phyloP scores from a whole-genome alignment of 1,140 invertebrate genomes.

The Drosophila pruinosa region DNA sequence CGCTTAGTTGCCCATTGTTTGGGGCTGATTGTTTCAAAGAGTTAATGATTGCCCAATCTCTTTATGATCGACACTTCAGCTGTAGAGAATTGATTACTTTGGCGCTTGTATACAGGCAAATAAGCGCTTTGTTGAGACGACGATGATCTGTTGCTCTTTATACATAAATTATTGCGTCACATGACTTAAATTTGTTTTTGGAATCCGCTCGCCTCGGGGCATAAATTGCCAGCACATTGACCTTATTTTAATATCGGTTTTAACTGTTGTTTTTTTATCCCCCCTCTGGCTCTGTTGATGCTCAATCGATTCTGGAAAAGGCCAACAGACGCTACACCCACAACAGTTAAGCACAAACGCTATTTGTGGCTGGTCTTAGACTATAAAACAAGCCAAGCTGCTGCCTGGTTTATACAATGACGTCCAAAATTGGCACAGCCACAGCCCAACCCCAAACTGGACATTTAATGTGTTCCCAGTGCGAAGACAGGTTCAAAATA shows the following conservation, averaged over 20 bases:
- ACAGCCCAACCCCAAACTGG: slow-evolving; percentile 26
- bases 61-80: slow-evolving; percentile 32
- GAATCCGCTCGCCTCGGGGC: background rate
- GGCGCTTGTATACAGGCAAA: background rate
- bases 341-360: background rate
- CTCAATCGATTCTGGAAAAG: slow-evolving; percentile 22
- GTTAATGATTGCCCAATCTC: slow-evolving; percentile 53
- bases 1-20: slow-evolving; percentile 37
- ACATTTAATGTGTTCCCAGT: background rate
- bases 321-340: slow-evolving; percentile 6
- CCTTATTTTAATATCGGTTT: slow-evolving; percentile 24
- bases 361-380: background rate
- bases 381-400: background rate
- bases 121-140: background rate
- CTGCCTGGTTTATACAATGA: background rate
- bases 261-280: background rate
- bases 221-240: slow-evolving; percentile 33
- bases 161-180: slow-evolving; percentile 50
- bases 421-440: background rate
- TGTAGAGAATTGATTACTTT: slow-evolving; percentile 47
- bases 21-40: slow-evolving; percentile 21
- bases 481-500: background rate
- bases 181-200: slow-evolving; percentile 5
- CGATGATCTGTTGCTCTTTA: slow-evolving; percentile 37
- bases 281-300: background rate